A percentile compares a stretch with the other conserved stretches of the same genome.
These are phyloP conservation scores for chimpanzee (Pan troglodytes) DNA, from an alignment of 2,113 vertebrate genomes.

Conservation along the genomic window DNA sequence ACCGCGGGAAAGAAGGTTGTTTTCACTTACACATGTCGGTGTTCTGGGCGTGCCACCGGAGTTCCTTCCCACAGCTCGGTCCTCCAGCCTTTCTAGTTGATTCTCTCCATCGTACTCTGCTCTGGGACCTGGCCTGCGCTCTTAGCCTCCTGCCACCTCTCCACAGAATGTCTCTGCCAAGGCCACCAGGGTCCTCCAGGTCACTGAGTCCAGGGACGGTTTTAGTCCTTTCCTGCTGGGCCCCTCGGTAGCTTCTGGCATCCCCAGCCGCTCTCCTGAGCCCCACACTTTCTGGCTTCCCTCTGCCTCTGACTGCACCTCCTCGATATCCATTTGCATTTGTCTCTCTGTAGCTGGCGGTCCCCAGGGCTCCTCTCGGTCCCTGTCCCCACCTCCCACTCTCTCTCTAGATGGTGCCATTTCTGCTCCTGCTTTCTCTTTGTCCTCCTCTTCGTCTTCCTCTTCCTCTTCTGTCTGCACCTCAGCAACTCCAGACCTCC, in stretches of 20 bases:
- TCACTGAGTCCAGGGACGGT: background rate
- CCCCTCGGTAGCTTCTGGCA: background rate
- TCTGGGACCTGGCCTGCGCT: no score
- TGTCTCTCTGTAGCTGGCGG: background rate
- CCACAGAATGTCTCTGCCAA: background rate
- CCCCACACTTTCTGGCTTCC: background rate
- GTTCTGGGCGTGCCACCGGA: background rate
- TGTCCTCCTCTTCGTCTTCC: no score
- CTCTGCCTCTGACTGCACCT: no score
- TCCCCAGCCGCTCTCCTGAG: background rate
- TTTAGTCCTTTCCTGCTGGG: background rate
- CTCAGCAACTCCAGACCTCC: background rate
- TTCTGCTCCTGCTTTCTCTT: background rate
- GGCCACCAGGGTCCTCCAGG: background rate
- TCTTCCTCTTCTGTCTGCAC: background rate
- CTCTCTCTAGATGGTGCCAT: background rate
- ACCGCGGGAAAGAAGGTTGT: accelerated
- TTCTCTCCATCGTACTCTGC: no score
- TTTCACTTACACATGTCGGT: background rate
- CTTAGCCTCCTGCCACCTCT: background rate
- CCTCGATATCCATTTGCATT: background rate
- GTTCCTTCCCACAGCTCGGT: accelerated
- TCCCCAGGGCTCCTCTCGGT: background rate
- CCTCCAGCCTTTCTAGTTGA: background rate
- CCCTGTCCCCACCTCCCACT: background rate